These are phyloP conservation scores for Pachymerium ferrugineum DNA, from an alignment of 2,888 invertebrate genomes.

Conservation along the genomic window DNA sequence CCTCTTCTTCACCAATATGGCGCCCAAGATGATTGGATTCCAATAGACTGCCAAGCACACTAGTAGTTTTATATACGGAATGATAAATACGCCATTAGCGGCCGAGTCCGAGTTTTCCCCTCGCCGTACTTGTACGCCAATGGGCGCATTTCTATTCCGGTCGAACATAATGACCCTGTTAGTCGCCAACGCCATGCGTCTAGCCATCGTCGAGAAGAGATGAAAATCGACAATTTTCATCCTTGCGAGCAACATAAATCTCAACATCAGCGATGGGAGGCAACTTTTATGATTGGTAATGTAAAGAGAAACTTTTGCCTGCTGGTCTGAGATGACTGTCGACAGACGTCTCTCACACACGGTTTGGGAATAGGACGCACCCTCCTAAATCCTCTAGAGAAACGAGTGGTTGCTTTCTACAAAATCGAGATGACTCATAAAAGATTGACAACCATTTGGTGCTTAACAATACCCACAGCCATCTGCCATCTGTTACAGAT, in stretches of 20 bases:
- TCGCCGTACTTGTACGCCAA: not conserved
- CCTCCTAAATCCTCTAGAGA: too few relatives aligned
- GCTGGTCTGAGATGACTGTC: not conserved
- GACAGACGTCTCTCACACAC: not conserved
- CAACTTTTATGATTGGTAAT: not conserved
- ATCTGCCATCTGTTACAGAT: too few relatives aligned
- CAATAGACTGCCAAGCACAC: slow-evolving; percentile 1
- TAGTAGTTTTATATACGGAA: not conserved
- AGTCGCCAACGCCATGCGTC: slow-evolving; percentile 7
- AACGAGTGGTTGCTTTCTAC: not conserved
- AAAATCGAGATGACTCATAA: too few relatives aligned
- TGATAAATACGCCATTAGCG: slow-evolving; percentile 3
- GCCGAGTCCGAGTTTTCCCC: slow-evolving; percentile 10
- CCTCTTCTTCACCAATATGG: slow-evolving; percentile 14
- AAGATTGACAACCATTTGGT: too few relatives aligned
- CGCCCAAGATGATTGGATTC: not conserved
- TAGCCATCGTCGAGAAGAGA: slow-evolving; percentile 12
- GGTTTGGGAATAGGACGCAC: not conserved
- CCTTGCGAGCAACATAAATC: not conserved
- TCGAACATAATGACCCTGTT: slow-evolving; percentile 21
- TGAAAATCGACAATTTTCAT: slow-evolving; percentile 21
- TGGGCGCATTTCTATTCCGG: slow-evolving; percentile 12
- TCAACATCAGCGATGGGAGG: slow-evolving; percentile 10
- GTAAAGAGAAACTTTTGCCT: not conserved
- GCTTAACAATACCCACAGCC: too few relatives aligned